Base-by-base conservation (phyloP, 1,140 invertebrate species). In the Cydia splendana region DNA sequence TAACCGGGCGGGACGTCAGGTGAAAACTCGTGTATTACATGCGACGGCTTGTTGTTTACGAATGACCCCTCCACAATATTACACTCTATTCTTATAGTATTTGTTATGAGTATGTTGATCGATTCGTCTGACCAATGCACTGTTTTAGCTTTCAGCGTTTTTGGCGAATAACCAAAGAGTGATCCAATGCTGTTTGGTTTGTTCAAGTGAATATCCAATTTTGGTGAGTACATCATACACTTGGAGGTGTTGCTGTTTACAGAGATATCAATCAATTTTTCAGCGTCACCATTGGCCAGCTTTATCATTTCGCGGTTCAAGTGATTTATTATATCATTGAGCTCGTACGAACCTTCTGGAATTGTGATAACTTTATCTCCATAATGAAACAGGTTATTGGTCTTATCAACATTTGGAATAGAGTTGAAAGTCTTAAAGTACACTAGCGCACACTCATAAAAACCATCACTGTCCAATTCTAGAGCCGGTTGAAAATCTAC, bases 1-100 rank as follows among this genome's bases (percentile, higher is more conserved):
- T 65, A 65, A 4, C 62, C 62, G 3, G 62, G 62, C 10, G 62
- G 62, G 10, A 65, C 62, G 13, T 28, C 13, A 7, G 65, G 65
- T 69, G 65, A 69, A 20, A 69, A 69, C 30, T 69, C 65, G 15
- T 69, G 65, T 15, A 69, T 34, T 7, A 69, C 65, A n/a, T 69
- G 65, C 1, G 24, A 69, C 13, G 65, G 65, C 13, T 69, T 28
- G n/a, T 51, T 30, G 51, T 76, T 76, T 24, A 51, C 15, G 9
- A 53, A 76, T 45, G 57, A 76, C 2, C 75, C 65, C 12, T 76
- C 38, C 7, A 48, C 45, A 15, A 76, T 53, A 48, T 65, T 51
- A 30, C 75, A 76, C 10, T 65, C 62, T 42, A 76, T 24, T 76
- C 75, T 65, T 48, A 76, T 45, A 67, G 65, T 51, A 3, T 57